Evolutionary conservation across 2,888 invertebrate genomes (phyloP), one percentile per base, ranked within the genome.

Genomic region (Tetheella fluctuosa): DNA sequence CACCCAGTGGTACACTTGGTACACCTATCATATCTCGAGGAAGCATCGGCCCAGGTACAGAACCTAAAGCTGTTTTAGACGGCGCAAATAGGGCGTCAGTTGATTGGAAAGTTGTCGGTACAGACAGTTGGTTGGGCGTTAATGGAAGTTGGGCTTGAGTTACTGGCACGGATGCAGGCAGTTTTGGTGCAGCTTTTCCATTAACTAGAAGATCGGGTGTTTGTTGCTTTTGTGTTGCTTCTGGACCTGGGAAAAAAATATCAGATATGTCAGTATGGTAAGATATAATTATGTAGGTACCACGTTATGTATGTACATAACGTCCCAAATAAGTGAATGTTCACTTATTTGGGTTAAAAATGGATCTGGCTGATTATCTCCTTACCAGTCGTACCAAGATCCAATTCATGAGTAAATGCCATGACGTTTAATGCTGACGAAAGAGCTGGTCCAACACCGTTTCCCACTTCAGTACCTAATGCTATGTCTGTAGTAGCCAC

Each of bases 371-470:
- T 34, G 13, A 13, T n/a, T 25, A 25, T 25, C 2, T 25, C n/a
- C 60, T 68, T 63, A 84, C 86, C 83, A 52, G 72, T 74, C 37
- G 74, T 69, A 0, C 77, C 78, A 2, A 95, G 82, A 68, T 95
- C 95, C 61, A 96, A 90, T 80, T 98, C 97, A 71, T 81, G 81
- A 0, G 97, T 96, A 86, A 97, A 97, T 0, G 97, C 96, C 94
- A 98, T 96, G 68, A 97, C 96, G 80, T 97, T 97, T 60, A 97
- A 93, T 0, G 97, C 97, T 15, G 96, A 95, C 4, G 96, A 95
- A 54, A 97, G 86, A 0, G 96, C 96, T 34, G 93, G 86, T 0
- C 89, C 93, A 5, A 93, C 92, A 1, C 91, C 90, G 0, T 88
- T 91, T 0, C 92, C 90, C 13, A 92, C 83, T 60, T 90, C 87